Evolutionary conservation across 2,113 vertebrate species (phyloP), one percentile per base, ranked within the genome.

Genomic region (Leuciscus idus): DNA sequence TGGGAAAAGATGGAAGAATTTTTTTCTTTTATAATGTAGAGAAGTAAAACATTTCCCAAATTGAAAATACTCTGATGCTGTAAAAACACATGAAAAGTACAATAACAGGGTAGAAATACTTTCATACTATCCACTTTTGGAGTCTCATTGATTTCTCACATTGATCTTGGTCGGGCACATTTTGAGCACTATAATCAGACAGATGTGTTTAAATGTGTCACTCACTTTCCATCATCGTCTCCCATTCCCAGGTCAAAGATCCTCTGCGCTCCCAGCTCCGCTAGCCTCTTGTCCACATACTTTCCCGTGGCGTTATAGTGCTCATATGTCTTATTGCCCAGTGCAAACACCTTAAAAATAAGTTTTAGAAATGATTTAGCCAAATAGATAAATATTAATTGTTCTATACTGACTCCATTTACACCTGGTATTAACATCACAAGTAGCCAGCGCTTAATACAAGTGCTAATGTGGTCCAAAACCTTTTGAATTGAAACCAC

Each of bases 281-380:
- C 96, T 89, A 99, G 91, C 9, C 96, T 94, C 93, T 97, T 98
- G 91, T 99, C 98, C 86, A 99, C 97, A 0, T 97, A 99, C 80
- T 97, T 98, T 2, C 97, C 98, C 97, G 98, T 99, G 33, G 98
- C 97, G 0, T 99, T 99, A 94, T 98, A 99, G 92, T 99, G 98
- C 87, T 99, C 98, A 0, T 99, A 99, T 0, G 98, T 99, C 92
- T 99, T 99, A 90, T 99, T 99, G 11, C 98, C 98, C 74, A 99
- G 93, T 30, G 96, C 96, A 89, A 99, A 99, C 1, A 99, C 98
- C 98, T 99, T 89, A 0, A 93, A 70, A 28, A 17, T 50, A 52
- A 76, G 50, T 83, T 43, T 73, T 43, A 73, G 19, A 43, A 12
- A n/a, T 73, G 4, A 43, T 36, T 36, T 21, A 72, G 28, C 61